Base-by-base conservation (phyloP, 2,888 invertebrate species). In the Capitulum mitella region DNA sequence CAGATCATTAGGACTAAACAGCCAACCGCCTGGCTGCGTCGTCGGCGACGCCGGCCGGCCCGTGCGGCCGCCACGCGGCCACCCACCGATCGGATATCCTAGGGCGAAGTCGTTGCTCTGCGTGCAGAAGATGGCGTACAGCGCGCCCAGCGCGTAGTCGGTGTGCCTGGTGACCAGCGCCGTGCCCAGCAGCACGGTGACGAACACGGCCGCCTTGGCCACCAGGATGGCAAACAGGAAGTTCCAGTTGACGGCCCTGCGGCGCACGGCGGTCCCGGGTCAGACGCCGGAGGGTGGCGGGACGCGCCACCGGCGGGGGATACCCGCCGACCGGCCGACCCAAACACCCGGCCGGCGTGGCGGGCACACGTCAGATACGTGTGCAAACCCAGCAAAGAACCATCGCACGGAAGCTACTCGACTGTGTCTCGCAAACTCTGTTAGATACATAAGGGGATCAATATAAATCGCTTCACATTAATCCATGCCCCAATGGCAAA, bases 51-150 rank as follows among this genome's bases (percentile, higher is more conserved):
- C n/a, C n/a, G n/a, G n/a, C n/a, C n/a, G n/a, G n/a, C 43, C 5
- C 43, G 43, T 12, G 43, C 43, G 43, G 6, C 43, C 43, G n/a
- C 19, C 32, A n/a, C 40, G 29, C 0, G n/a, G 34, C 61, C 26
- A 61, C 89, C 90, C 88, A 94, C 96, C 92, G 83, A 97, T 95
- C 12, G 98, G 97, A 87, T 92, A 96, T 81, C 97, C 97, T 83
- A 98, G 90, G 34, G 98, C 97, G 87, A 98, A 97, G 86, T 98
- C 98, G 89, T 98, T 98, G 85, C 96, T 97, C 85, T 97, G 97
- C 0, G 97, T 97, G 83, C 94, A 93, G 86, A 97, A 97, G 84
- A 98, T 97, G 32, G 94, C 94, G 89, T 94, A 93, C 80, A 98
- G 89, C 26, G 96, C 97, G 75, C 95, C 94, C 84, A 92, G 90